Base-by-base conservation (phyloP, 2,113 vertebrate genomes). In the Brachypteracias leptosomus region DNA sequence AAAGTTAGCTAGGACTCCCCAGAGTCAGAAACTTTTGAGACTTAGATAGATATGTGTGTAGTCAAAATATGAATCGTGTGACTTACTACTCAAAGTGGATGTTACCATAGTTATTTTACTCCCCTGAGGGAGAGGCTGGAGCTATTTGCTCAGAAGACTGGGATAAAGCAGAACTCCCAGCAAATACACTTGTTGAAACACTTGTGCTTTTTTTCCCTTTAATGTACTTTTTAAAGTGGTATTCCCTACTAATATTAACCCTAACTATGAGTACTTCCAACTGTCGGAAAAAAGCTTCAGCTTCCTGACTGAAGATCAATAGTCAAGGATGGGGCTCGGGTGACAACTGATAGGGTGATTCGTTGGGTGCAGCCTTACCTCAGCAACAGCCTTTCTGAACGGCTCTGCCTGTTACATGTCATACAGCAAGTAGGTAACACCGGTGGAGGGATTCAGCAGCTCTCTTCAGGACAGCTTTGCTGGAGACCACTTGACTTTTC, bases 401-500 rank as follows among this genome's bases (percentile, higher is more conserved):
- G 7, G 47, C 65, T 95, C 72, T 79, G 66, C 81, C 81, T 40
- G 47, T 42, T 67, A 2, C 87, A 4, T 74, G 49, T 36, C 51
- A 29, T 6, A 17, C 61, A 17, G 72, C 19, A 17, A 80, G 51
- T 0, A 11, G 31, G 80, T 25, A 57, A 59, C 47, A 71, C 13
- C 25, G 6, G 6, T 8, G 76, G 82, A 52, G 62, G 22, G 58
- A n/a, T 57, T 52, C 83, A 49, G 66, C 35, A 44, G 42, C 3
- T 40, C 65, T 65, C 75, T 82, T 80, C 93, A 26, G 55, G 86
- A 58, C 54, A 90, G 52, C 35, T 68, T 61, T 85, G 52, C 78
- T 59, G 95, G 89, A 73, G 88, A 71, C 85, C 77, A 51, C 74
- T 92, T 77, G 75, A 84, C 85, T 95, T 95, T 85, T 62, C 70